A percentile compares a stretch with the other conserved stretches of the same genome.
phyloP scores from a whole-genome alignment of 2,888 invertebrate genomes.

The Perithous albicinctus region DNA sequence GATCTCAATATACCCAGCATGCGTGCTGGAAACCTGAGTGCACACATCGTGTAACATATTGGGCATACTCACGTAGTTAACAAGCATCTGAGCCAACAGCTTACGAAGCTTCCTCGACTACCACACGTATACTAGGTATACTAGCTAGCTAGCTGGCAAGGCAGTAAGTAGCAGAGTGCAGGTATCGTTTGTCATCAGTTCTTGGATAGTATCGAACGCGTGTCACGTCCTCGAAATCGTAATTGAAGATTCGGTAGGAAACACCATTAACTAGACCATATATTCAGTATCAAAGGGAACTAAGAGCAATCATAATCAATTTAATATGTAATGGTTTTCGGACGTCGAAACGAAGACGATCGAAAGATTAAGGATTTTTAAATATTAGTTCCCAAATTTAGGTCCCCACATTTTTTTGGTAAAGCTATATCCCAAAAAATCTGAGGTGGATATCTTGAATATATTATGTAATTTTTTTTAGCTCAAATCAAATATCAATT shows the following conservation, averaged over 20 bases:
- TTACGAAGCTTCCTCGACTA: constrained; percentile 44
- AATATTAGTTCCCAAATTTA: too few species aligned
- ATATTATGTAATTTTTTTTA: too few species aligned
- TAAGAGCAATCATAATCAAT: too few species aligned
- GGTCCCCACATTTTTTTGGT: too few species aligned
- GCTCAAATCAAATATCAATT: too few species aligned
- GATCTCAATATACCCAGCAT: constrained; percentile 70
- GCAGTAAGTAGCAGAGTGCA: constrained; percentile 37
- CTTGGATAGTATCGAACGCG: constrained; percentile 19
- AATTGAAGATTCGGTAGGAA: background rate
- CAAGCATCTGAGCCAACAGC: constrained; percentile 77
- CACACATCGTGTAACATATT: constrained; percentile 75
- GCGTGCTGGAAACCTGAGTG: constrained; percentile 75
- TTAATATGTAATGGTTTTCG: too few species aligned
- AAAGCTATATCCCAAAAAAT: too few species aligned
- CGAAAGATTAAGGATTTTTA: too few species aligned
- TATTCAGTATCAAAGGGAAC: background rate
- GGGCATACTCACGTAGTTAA: constrained; percentile 75
- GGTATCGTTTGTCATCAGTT: constrained; percentile 49
- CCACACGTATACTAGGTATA: background rate
- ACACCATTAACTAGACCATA: background rate
- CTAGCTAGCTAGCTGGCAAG: constrained; percentile 16
- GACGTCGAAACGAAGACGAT: too few species aligned
- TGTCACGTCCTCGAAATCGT: background rate
- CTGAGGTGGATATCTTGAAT: too few species aligned